A percentile compares a stretch with the other conserved stretches of the same genome.
These are phyloP conservation scores for Parazoanthus atlanticus DNA, from an alignment of 92 coral and sea anemone species.

Conservation along the genomic window DNA sequence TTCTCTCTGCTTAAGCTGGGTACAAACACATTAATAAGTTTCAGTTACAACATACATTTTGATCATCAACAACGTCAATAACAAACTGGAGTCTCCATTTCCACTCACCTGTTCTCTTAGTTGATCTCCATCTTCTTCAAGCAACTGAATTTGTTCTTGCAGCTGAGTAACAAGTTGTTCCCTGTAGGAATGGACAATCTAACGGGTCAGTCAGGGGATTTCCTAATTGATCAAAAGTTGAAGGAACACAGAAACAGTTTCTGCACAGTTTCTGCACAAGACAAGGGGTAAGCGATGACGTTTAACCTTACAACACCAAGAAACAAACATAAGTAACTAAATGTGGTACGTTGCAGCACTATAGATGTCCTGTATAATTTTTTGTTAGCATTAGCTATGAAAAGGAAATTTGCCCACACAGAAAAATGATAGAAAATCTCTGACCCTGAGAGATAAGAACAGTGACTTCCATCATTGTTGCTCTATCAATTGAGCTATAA, in stretches of 20 bases:
- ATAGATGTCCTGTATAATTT: too few relatives aligned
- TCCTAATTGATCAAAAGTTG: too few relatives aligned
- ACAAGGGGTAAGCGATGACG: background rate
- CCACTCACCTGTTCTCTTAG: constrained; percentile 74
- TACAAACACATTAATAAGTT: constrained; percentile 8
- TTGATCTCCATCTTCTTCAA: constrained; percentile 84
- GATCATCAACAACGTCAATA: background rate
- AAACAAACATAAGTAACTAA: background rate
- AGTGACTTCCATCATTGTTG: too few relatives aligned
- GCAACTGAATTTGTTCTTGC: constrained; percentile 84
- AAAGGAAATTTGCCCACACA: too few relatives aligned
- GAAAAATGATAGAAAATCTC: too few relatives aligned
- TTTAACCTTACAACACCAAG: background rate
- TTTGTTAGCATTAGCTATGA: too few relatives aligned
- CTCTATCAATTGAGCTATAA: too few relatives aligned
- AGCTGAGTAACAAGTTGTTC: constrained; percentile 83
- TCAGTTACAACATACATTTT: background rate
- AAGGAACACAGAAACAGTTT: too few relatives aligned
- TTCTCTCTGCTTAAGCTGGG: constrained; percentile 83
- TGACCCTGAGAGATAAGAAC: too few relatives aligned
- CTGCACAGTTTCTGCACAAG: too few relatives aligned
- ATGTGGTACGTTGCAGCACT: background rate
- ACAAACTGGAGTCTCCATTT: background rate
- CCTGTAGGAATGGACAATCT: constrained; percentile 44
- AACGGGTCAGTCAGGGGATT: background rate